A percentile compares a stretch with the other conserved stretches of the same genome.
These are phyloP conservation scores for Lepidurus apus DNA, from an alignment of 1,140 invertebrate species.

Conservation along the genomic window DNA sequence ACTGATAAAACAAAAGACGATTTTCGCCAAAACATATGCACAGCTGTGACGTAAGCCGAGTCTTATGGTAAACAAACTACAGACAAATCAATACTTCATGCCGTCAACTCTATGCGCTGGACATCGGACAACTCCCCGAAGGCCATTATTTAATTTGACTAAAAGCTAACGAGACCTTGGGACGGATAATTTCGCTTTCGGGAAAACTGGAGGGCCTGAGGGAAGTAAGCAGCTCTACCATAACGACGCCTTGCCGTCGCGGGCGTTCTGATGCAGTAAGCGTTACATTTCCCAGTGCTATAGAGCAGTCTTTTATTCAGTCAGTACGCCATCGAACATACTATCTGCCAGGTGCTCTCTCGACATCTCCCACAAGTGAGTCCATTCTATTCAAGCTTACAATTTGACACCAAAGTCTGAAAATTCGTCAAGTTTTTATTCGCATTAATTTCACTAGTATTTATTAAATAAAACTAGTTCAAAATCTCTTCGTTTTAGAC, in stretches of 20 bases:
- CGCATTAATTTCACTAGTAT: not conserved
- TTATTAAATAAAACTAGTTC: not conserved
- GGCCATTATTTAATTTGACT: not conserved
- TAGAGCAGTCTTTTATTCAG: not conserved
- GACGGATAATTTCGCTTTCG: not conserved
- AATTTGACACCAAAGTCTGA: too few relatives aligned
- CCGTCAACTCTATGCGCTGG: not conserved
- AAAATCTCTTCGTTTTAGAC: not conserved
- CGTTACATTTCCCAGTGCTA: not conserved
- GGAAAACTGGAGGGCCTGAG: not conserved
- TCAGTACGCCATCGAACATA: not conserved
- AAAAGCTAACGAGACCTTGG: not conserved
- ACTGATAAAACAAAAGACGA: not conserved
- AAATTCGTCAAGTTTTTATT: not conserved
- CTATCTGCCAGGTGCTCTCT: not conserved
- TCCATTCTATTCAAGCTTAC: not conserved
- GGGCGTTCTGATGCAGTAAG: not conserved
- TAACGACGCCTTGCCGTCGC: not conserved
- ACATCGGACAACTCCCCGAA: not conserved
- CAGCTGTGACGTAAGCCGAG: not conserved
- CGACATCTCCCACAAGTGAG: not conserved
- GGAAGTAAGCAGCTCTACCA: not conserved
- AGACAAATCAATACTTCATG: constrained; percentile 3
- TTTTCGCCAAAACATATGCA: not conserved
- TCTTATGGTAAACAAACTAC: not conserved